phyloP scores from a whole-genome alignment of 1,140 invertebrate species.

The Nasonia longicornis region DNA sequence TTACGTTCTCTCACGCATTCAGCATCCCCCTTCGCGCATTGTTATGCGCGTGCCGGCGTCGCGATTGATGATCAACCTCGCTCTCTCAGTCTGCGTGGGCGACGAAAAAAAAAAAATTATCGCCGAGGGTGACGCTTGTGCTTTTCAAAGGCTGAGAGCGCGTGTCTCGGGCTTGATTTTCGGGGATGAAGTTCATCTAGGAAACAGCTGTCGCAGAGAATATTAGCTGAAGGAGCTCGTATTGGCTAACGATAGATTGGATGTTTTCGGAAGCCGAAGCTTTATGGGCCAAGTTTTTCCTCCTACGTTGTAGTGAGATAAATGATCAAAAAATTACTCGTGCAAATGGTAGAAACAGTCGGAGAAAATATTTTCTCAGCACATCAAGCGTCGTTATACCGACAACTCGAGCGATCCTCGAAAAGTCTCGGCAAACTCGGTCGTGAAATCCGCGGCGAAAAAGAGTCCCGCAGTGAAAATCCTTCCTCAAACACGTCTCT shows the following conservation, averaged over 20 bases:
- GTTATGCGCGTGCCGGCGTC: background rate
- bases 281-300: background rate
- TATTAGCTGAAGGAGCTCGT: too few species aligned
- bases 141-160: background rate
- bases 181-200: background rate
- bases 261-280: background rate
- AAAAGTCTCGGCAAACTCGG: background rate
- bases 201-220: background rate
- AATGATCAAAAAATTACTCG: too few species aligned
- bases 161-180: background rate
- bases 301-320: too few species aligned
- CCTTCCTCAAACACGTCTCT: background rate
- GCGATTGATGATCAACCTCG: background rate
- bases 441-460: background rate
- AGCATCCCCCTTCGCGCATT: background rate
- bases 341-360: too few species aligned
- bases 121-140: background rate
- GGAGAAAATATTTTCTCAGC: background rate
- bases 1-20: background rate
- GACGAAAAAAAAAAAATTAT: background rate
- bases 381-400: background rate
- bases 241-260: background rate
- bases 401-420: background rate
- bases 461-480: background rate
- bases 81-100: background rate